These are phyloP conservation scores for Strigamia transsilvanica DNA, from an alignment of 2,888 invertebrate genomes.

Conservation along the genomic window DNA sequence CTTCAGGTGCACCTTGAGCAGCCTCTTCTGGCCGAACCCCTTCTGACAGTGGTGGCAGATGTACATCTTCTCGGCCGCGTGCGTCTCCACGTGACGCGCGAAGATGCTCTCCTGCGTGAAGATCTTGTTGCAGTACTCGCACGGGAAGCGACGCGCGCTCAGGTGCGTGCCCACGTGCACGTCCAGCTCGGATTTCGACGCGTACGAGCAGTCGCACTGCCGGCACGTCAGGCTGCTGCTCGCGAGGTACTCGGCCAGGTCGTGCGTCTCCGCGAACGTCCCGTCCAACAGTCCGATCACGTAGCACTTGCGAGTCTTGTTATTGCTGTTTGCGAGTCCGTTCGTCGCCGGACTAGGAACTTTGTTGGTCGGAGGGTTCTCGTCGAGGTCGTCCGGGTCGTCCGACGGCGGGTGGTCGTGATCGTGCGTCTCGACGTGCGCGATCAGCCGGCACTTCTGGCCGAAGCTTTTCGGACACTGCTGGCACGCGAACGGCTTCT, in stretches of 20 bases:
- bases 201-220: slow-evolving; percentile 50
- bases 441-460: not conserved
- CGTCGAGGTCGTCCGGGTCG: not conserved
- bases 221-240: not conserved
- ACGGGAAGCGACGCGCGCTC: not conserved
- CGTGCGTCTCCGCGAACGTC: slow-evolving; percentile 40
- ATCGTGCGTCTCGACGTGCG: slow-evolving; percentile 26
- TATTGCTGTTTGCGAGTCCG: slow-evolving; percentile 7
- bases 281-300: slow-evolving; percentile 48
- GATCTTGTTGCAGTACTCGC: slow-evolving; percentile 46
- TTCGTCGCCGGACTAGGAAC: slow-evolving; percentile 1
- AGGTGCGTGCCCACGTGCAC: slow-evolving; percentile 32
- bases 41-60: slow-evolving; percentile 41
- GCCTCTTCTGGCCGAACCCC: slow-evolving; percentile 11
- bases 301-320: not conserved
- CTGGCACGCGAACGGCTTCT: slow-evolving; percentile 12
- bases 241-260: slow-evolving; percentile 36
- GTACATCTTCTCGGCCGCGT: slow-evolving; percentile 36
- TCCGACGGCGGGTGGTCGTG: not conserved
- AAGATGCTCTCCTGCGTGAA: slow-evolving; percentile 21
- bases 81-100: slow-evolving; percentile 32
- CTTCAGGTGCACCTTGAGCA: slow-evolving; percentile 20
- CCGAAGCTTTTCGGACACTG: slow-evolving; percentile 34
- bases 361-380: not conserved
- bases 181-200: slow-evolving; percentile 24